Evolutionary conservation across 1,140 invertebrate species (phyloP).

Genomic region (Drosophila mauritiana): DNA sequence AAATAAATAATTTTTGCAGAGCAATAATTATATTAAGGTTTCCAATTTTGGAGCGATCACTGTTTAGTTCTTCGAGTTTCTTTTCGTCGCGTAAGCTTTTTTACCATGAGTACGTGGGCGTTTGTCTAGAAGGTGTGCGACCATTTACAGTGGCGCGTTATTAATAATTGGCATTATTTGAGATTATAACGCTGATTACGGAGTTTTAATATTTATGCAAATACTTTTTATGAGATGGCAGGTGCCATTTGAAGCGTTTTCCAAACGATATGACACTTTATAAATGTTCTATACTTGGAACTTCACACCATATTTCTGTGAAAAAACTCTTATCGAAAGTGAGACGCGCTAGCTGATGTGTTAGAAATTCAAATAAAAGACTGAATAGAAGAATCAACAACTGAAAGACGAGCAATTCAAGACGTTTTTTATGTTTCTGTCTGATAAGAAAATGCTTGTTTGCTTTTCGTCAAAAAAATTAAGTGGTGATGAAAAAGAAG

Average conservation of each 20-base stretch:
- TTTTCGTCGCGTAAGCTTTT: constrained; percentile 24
- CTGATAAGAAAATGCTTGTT: constrained; percentile 31
- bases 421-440: constrained; percentile 1
- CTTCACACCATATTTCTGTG: not conserved
- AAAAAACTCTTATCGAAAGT: constrained; percentile 35
- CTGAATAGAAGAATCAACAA: constrained; percentile 1
- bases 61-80: constrained; percentile 27
- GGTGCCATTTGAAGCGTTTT: constrained; percentile 22
- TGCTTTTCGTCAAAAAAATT: constrained; percentile 19
- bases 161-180: constrained; percentile 64
- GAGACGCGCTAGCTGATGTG: not conserved
- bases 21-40: too few species aligned
- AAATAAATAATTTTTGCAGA: too few species aligned
- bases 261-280: not conserved
- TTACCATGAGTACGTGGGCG: constrained; percentile 15
- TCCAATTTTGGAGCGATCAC: constrained; percentile 23
- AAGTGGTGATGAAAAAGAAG: not conserved
- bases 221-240: constrained; percentile 59
- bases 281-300: not conserved
- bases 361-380: constrained; percentile 23
- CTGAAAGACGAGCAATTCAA: constrained; percentile 1
- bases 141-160: constrained; percentile 58
- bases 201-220: constrained; percentile 40
- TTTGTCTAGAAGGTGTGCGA: constrained; percentile 19
- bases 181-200: constrained; percentile 49